Evolutionary conservation across 2,888 invertebrate genomes (phyloP).

Genomic region (Macrosoma leucophasiata): DNA sequence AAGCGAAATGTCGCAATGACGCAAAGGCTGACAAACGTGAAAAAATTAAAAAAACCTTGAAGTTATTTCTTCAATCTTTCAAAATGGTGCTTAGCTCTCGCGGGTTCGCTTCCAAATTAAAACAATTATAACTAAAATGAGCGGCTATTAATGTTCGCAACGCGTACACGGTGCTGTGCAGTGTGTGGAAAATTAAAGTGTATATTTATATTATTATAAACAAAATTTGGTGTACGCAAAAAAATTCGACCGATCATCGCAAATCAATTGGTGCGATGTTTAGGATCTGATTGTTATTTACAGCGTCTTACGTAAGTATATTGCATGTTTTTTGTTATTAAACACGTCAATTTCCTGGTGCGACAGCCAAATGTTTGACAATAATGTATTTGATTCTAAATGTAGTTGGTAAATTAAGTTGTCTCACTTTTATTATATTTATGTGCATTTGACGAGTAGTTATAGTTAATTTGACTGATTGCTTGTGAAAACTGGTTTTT

Average conservation of each 20-base stretch:
- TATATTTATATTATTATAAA: slow-evolving; percentile 31
- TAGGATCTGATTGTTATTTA: slow-evolving; percentile 59
- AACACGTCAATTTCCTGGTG: slow-evolving; percentile 30
- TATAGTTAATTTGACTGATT: slow-evolving; percentile 20
- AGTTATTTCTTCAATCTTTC: slow-evolving; percentile 62
- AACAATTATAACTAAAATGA: slow-evolving; percentile 52
- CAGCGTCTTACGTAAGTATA: slow-evolving; percentile 69
- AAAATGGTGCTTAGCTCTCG: slow-evolving; percentile 69
- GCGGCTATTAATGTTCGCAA: slow-evolving; percentile 37
- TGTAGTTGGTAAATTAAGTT: too few relatives aligned
- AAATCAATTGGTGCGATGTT: slow-evolving; percentile 62
- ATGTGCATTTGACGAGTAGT: slow-evolving; percentile 13
- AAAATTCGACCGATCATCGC: slow-evolving; percentile 32
- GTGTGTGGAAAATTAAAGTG: slow-evolving; percentile 36
- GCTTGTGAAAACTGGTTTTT: slow-evolving; percentile 21
- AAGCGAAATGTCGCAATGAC: slow-evolving; percentile 62
- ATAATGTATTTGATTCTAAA: too few relatives aligned
- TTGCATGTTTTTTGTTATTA: slow-evolving; percentile 47
- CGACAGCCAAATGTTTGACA: slow-evolving; percentile 1
- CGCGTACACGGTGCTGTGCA: slow-evolving; percentile 28
- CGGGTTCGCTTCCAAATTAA: slow-evolving; percentile 61
- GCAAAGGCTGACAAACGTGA: slow-evolving; percentile 43
- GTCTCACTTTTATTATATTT: not conserved
- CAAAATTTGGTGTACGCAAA: slow-evolving; percentile 32
- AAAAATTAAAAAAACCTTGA: slow-evolving; percentile 58